Base-by-base conservation (phyloP, 2,113 vertebrate genomes). In the Hemicordylus capensis region DNA sequence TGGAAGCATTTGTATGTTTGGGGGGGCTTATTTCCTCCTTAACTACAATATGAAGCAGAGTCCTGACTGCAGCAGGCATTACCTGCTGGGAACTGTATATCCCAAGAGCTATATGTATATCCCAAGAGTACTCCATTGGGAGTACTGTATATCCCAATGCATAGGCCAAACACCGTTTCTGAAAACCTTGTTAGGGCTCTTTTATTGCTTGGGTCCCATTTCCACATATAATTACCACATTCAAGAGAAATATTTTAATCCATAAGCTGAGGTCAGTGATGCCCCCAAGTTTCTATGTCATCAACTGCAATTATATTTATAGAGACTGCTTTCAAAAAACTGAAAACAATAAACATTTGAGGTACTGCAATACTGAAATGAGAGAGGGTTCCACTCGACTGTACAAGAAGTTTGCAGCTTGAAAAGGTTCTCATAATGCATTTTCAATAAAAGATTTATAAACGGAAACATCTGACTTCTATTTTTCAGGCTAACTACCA, bases 401-500 rank as follows among this genome's bases (percentile, higher is more conserved):
- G 20, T 61, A 85, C 77, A 69, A n/a, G n/a, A n/a, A 92, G 56
- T 90, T 15, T 42, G 44, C 56, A 74, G 26, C 76, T 90, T 87
- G 87, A 83, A 93, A 91, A 86, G 46, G 76, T 89, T 83, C 81
- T 90, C 69, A 37, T 78, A 85, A 90, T 0, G 0, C 24, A 84
- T 92, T 93, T 91, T 89, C 84, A 93, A 83, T 88, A 92, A 91
- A 93, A 88, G 81, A 87, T 89, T 92, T 93, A 3, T 90, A 91
- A 94, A 87, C 89, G 75, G 89, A 94, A 95, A 91, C 90, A 95
- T 75, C 84, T 86, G 78, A 91, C 64, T 93, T 93, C 39, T 80
- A 44, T 2, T 81, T 91, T 91, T 87, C 24, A 42, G 31, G 61
- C 91, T 90, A 89, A 17, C 59, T 63, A 31, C 7, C 4, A 12